Conservation (phyloP, 2,797 vertebrate genomes). For the Danio tinwini region DNA sequence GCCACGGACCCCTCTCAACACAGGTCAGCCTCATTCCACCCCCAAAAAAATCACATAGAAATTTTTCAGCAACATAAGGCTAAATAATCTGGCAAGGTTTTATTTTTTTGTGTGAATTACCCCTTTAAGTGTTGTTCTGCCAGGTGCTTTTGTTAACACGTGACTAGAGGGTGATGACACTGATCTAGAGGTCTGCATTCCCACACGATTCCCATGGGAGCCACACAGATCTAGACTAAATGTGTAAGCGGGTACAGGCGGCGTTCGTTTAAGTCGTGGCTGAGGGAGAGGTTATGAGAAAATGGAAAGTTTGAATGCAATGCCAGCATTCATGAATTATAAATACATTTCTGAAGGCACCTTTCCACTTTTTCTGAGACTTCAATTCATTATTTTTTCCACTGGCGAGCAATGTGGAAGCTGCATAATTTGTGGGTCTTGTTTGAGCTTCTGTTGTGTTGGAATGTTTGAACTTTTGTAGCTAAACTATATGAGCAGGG, state of each 20-base stretch:
- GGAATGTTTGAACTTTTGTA: neutral
- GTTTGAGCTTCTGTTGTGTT: neutral
- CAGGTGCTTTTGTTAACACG: neutral
- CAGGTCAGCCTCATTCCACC: conserved; percentile 79
- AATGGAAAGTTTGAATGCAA: neutral
- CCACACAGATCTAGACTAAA: neutral
- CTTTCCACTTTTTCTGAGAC: neutral
- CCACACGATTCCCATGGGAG: neutral
- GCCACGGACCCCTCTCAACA: conserved; percentile 87
- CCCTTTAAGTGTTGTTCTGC: conserved; percentile 1
- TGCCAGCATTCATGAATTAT: neutral
- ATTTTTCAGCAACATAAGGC: neutral
- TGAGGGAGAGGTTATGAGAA: neutral
- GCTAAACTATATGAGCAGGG: too few species aligned
- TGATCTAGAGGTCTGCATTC: conserved; percentile 13
- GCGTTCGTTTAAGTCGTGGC: neutral
- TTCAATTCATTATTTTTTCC: neutral
- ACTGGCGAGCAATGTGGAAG: neutral
- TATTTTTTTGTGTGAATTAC: neutral
- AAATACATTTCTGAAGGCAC: neutral
- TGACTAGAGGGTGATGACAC: conserved; percentile 5
- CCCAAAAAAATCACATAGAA: neutral
- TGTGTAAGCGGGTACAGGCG: neutral
- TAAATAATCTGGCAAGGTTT: neutral
- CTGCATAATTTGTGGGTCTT: neutral